Evolutionary conservation across 2,888 invertebrate species (phyloP).

Genomic region (Chymomyza caudatula): DNA sequence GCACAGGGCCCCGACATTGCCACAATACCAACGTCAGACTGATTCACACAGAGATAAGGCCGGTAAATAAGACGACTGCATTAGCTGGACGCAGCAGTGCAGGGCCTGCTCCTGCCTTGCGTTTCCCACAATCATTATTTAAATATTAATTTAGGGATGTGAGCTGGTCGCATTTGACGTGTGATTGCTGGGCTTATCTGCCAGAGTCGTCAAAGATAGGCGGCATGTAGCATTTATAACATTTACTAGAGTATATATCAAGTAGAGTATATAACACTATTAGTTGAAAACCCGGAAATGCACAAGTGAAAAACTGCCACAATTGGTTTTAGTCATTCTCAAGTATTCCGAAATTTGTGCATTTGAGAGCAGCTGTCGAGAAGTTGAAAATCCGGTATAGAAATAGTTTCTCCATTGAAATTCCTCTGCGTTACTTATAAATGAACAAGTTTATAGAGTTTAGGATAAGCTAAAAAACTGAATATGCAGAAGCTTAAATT

Average conservation of each 20-base stretch:
- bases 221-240: neutral
- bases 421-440: too few species aligned
- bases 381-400: too few species aligned
- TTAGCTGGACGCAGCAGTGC: neutral
- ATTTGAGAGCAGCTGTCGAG: too few species aligned
- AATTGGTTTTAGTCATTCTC: too few species aligned
- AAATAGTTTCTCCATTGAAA: too few species aligned
- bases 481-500: too few species aligned
- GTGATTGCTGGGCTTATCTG: slow-evolving; percentile 29
- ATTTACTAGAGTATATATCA: neutral
- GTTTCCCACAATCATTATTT: slow-evolving; percentile 52
- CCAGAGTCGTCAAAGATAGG: slow-evolving; percentile 13
- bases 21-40: slow-evolving; percentile 26
- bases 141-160: slow-evolving; percentile 69
- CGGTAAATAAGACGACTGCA: neutral
- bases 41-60: slow-evolving; percentile 49
- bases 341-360: too few species aligned
- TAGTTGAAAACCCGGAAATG: neutral
- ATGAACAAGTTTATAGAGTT: too few species aligned
- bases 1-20: neutral
- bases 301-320: too few species aligned
- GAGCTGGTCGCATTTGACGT: slow-evolving; percentile 27
- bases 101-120: slow-evolving; percentile 34
- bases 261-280: neutral
- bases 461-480: too few species aligned